Percentiles rank a stretch among this genome's conserved stretches.
Evolutionary conservation across 1,140 invertebrate species (phyloP).

Genomic region (Drosophila virilis): DNA sequence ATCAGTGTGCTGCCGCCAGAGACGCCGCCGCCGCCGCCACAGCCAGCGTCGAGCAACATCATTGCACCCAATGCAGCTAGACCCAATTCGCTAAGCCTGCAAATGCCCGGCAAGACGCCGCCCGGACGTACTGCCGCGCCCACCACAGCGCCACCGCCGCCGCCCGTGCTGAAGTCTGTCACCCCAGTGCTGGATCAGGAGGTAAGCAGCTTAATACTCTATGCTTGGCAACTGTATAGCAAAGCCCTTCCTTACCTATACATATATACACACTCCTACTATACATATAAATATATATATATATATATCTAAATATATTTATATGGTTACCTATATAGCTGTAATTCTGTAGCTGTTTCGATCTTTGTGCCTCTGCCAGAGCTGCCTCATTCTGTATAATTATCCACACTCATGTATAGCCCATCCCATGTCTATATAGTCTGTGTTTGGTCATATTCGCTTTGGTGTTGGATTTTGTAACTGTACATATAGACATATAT

Average conservation of each 20-base stretch:
- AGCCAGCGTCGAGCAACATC: not conserved
- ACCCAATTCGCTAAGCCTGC: slow-evolving; percentile 58
- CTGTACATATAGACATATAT: slow-evolving; percentile 12
- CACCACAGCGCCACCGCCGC: slow-evolving; percentile 85
- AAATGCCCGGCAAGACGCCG: slow-evolving; percentile 55
- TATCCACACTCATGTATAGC: slow-evolving; percentile 11
- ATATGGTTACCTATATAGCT: slow-evolving; percentile 43
- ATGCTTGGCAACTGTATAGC: slow-evolving; percentile 28
- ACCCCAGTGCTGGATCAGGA: slow-evolving; percentile 88
- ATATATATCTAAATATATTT: slow-evolving; percentile 16
- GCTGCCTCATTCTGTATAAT: slow-evolving; percentile 38
- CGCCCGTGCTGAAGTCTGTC: slow-evolving; percentile 85
- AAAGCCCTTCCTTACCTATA: slow-evolving; percentile 2
- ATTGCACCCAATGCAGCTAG: slow-evolving; percentile 14
- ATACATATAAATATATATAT: not conserved
- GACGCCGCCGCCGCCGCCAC: slow-evolving; percentile 77
- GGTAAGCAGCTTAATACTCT: slow-evolving; percentile 83
- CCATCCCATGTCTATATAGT: slow-evolving; percentile 46
- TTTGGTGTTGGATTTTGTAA: slow-evolving; percentile 54
- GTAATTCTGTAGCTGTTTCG: slow-evolving; percentile 64
- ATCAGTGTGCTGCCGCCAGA: slow-evolving; percentile 86
- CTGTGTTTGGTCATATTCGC: slow-evolving; percentile 40
- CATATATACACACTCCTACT: slow-evolving; percentile 1
- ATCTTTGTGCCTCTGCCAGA: slow-evolving; percentile 71
- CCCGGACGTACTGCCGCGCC: slow-evolving; percentile 71